Percentiles rank a stretch among this genome's conserved stretches.
Evolutionary conservation across 2,888 invertebrate genomes (phyloP).

Genomic region (Pseudanteris insignis): DNA sequence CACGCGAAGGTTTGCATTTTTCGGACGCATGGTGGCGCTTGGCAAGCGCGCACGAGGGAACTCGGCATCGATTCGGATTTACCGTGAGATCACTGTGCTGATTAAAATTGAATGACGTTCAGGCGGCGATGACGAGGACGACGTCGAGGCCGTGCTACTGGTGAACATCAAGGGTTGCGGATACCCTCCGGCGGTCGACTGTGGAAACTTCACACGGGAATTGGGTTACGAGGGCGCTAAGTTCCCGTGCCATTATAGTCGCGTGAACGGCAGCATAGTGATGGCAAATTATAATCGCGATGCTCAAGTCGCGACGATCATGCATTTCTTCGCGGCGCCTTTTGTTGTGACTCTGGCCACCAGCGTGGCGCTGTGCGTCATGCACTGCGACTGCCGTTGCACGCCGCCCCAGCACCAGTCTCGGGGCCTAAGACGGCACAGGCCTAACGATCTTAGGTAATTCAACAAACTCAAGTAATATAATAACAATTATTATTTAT

Average conservation of each 20-base stretch:
- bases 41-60: constrained; percentile 13
- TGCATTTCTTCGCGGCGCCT: constrained; percentile 85
- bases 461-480: too few species aligned
- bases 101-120: constrained; percentile 43
- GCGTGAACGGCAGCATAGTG: constrained; percentile 83
- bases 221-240: constrained; percentile 76
- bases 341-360: constrained; percentile 85
- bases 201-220: constrained; percentile 77
- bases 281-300: constrained; percentile 85
- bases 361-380: constrained; percentile 83
- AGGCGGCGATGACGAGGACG: constrained; percentile 58
- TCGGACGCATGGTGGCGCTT: neutral
- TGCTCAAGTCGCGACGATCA: constrained; percentile 83
- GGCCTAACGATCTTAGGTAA: constrained; percentile 71
- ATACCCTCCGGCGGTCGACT: constrained; percentile 80
- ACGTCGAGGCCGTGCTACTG: constrained; percentile 74
- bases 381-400: constrained; percentile 84
- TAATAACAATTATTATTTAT: too few species aligned
- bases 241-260: constrained; percentile 77
- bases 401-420: constrained; percentile 71
- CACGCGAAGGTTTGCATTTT: neutral
- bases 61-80: constrained; percentile 25
- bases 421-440: constrained; percentile 67
- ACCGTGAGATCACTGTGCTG: constrained; percentile 31
- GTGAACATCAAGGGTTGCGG: constrained; percentile 88